Evolutionary conservation across 2,113 vertebrate genomes (phyloP), one percentile per base, ranked within the genome.

Genomic region (Pelobates fuscus): DNA sequence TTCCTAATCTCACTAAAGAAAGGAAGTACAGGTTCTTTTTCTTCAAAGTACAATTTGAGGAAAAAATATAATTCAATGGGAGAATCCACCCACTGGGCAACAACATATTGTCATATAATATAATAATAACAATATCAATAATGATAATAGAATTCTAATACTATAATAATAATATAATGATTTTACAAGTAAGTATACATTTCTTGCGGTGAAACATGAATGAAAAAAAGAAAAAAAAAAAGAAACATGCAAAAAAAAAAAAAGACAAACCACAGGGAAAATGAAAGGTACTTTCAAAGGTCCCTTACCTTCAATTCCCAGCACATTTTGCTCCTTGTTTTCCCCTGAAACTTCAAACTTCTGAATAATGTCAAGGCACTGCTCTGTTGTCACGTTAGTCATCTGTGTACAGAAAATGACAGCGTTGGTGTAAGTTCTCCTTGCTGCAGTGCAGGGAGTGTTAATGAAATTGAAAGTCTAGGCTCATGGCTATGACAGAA

Each of bases 281-380:
- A 37, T 10, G 10, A 37, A 10, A 37, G 32, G 5, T 10, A 6
- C 32, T 37, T 10, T 10, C 17, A 2, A 49, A 49, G 44, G 44
- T 44, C 24, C 24, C 41, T 90, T 92, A 99, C 97, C 97, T 91
- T 98, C 97, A 77, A 98, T 94, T 49, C 97, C 95, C 81, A 99
- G 87, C 67, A 97, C 77, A 4, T 91, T 91, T 71, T 90, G 92
- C 63, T 87, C 86, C 88, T 96, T 98, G 84, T 97, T 96, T 86
- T 98, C 96, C 74, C 95, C 92, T 0, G 94, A 94, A 65, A 93
- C 85, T 82, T 99, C 97, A 84, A 99, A 98, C 83, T 97, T 98
- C 81, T 92, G 88, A 81, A 98, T 93, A 84, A 99, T 89, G 85
- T 98, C 96, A 82, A 93, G 87, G 68, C 95, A 94, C 58, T 91